Evolutionary conservation across 2,888 invertebrate species (phyloP).

Genomic region (Pardosa pseudoannulata): DNA sequence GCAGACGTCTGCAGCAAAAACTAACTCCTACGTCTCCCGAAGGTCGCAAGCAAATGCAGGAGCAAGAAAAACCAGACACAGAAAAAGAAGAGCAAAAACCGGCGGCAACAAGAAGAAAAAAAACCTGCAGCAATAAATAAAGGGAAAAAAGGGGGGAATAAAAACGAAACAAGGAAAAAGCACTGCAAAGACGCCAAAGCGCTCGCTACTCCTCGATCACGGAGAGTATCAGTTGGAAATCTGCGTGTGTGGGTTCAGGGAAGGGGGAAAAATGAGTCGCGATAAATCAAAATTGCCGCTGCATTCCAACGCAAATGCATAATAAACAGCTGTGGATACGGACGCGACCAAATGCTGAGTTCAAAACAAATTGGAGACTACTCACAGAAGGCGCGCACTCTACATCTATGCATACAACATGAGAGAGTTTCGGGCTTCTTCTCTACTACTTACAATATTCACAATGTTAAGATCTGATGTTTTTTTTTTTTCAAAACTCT

Average conservation of each 20-base stretch:
- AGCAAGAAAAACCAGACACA: conserved; percentile 69
- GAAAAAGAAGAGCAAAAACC: conserved; percentile 31
- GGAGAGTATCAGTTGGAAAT: background rate
- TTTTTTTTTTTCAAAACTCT: too few species aligned
- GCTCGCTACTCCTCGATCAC: background rate
- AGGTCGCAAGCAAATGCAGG: conserved; percentile 35
- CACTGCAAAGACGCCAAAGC: background rate
- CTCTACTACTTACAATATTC: too few species aligned
- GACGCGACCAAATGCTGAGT: background rate
- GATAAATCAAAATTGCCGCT: background rate
- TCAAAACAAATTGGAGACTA: too few species aligned
- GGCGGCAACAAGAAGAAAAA: conserved; percentile 9
- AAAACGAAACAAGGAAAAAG: conserved; percentile 9
- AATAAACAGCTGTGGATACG: background rate
- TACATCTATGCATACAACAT: too few species aligned
- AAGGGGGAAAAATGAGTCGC: background rate
- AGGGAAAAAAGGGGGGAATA: background rate
- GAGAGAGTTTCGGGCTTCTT: too few species aligned
- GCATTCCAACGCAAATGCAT: background rate
- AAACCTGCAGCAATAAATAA: background rate
- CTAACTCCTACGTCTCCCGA: conserved; percentile 33
- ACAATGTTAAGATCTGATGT: too few species aligned
- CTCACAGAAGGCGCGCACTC: too few species aligned
- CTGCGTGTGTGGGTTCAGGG: background rate
- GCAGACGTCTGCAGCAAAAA: conserved; percentile 65